These are phyloP conservation scores for Euura lappo DNA, from an alignment of 1,140 invertebrate genomes.

Conservation along the genomic window DNA sequence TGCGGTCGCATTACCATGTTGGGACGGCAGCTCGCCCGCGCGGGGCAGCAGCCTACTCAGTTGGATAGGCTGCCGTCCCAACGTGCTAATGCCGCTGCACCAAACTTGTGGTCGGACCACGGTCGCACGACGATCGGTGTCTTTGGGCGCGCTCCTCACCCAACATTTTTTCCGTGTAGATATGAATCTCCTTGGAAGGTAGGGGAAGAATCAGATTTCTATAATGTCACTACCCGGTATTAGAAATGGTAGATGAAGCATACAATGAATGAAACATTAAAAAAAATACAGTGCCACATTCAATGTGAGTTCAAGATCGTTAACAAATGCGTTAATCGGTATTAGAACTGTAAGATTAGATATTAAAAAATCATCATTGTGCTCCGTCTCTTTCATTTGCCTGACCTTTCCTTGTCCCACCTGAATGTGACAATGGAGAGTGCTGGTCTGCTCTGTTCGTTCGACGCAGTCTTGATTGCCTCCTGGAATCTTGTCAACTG, in stretches of 20 bases:
- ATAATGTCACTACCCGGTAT: background rate
- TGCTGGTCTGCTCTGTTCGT: conserved; percentile 71
- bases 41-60: no score
- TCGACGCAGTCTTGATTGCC: conserved; percentile 70
- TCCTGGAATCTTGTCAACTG: conserved; percentile 82
- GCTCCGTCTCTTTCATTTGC: conserved; percentile 62
- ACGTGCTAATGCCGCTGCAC: no score
- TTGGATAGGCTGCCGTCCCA: no score
- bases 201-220: background rate
- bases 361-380: conserved; percentile 36
- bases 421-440: conserved; percentile 87
- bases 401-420: conserved; percentile 71
- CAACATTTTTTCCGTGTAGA: no score
- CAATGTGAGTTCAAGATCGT: conserved; percentile 37
- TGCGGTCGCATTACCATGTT: no score
- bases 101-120: no score
- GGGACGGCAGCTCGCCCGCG: no score
- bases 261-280: conserved; percentile 47
- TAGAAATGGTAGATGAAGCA: conserved; percentile 27
- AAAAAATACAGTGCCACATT: conserved; percentile 55
- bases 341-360: conserved; percentile 36
- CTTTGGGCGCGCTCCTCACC: no score
- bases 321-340: conserved; percentile 44
- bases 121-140: no score
- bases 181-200: no score